phyloP scores from a whole-genome alignment of 2,113 vertebrate species.

The Polyodon spathula region DNA sequence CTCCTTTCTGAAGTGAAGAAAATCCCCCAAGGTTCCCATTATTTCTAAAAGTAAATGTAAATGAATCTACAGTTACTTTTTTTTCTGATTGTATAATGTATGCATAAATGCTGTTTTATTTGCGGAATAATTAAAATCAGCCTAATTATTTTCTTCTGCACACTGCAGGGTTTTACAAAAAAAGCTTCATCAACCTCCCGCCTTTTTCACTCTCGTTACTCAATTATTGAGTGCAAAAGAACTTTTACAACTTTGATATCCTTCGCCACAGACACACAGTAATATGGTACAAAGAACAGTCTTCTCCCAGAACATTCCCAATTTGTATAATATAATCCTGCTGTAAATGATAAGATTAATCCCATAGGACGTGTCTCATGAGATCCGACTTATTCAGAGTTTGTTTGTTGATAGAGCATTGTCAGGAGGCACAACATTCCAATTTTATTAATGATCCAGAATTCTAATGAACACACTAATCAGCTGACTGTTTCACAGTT shows the following conservation, averaged over 20 bases:
- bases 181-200: neutral
- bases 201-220: neutral
- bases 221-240: neutral
- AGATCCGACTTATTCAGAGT: no score
- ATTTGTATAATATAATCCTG: no score
- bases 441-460: no score
- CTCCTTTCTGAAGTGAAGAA: conserved; percentile 4
- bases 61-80: conserved; percentile 46
- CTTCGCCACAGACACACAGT: neutral
- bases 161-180: neutral
- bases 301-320: no score
- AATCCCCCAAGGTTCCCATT: conserved; percentile 43
- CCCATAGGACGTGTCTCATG: no score
- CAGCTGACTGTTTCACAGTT: no score
- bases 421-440: no score
- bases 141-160: conserved; percentile 9
- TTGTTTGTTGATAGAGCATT: no score
- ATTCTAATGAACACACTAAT: no score
- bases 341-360: no score
- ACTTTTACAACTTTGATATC: neutral
- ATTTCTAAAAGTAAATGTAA: conserved; percentile 49
- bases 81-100: conserved; percentile 15
- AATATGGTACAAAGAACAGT: no score
- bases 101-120: conserved; percentile 11
- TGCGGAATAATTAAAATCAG: conserved; percentile 15